Base-by-base conservation (phyloP, 2,888 invertebrate genomes). In the Iselma pallidipennis region DNA sequence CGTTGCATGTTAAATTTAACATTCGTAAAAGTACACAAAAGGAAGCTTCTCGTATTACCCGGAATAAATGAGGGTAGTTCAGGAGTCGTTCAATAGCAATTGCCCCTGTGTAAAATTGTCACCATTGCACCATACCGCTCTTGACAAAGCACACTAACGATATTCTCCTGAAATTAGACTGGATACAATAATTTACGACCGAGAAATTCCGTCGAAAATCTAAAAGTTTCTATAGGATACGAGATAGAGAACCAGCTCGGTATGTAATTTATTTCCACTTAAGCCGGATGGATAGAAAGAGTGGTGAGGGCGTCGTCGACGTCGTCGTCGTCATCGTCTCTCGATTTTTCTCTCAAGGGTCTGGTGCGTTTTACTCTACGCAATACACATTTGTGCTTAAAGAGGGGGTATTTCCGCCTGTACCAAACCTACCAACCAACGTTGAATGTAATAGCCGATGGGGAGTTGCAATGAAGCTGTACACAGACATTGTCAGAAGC, bases 401-500 rank as follows among this genome's bases (percentile, higher is more conserved):
- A 29, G 7, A 12, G 12, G 33, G 33, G 37, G 16, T n/a, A n/a
- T n/a, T n/a, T n/a, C n/a, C n/a, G n/a, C n/a, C n/a, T n/a, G n/a
- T n/a, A n/a, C n/a, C n/a, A n/a, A n/a, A n/a, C n/a, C n/a, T n/a
- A n/a, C n/a, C n/a, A n/a, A n/a, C n/a, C n/a, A n/a, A n/a, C n/a
- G n/a, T n/a, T n/a, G 51, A 49, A 63, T 56, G 59, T 68, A 64
- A 57, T 49, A 31, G 66, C 59, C 63, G 52, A 53, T 23, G 55
- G 69, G 65, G 66, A 66, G 65, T 67, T 64, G 70, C 71, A 68
- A 73, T 70, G 67, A 70, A 71, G 74, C 69, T 67, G 71, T 70
- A 72, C 71, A 70, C 68, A 60, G 71, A 37, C 71, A 71, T 73
- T 74, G 75, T 75, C 75, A 75, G 70, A 67, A 69, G 51, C 75